Conservation (phyloP, 2,797 vertebrate species). For the Halcyon smyrnensis region DNA sequence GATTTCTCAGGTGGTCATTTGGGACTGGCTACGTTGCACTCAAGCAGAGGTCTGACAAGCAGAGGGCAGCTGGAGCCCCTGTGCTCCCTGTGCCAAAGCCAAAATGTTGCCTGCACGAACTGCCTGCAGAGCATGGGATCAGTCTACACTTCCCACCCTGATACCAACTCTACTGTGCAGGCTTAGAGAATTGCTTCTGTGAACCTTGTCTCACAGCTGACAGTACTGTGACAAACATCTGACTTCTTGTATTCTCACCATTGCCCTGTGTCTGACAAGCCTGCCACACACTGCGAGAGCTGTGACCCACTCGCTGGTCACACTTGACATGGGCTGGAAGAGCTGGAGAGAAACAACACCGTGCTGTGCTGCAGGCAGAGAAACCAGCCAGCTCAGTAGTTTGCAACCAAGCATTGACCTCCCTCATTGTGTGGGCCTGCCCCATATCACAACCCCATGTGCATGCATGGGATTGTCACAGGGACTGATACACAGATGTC, state of each 20-base stretch:
- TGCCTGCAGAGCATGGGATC: neutral
- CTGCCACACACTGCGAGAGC: neutral
- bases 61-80: neutral
- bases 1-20: neutral
- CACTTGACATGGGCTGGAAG: neutral
- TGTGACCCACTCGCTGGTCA: neutral
- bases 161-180: neutral
- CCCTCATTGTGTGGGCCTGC: neutral
- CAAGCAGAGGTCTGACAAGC: neutral
- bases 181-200: neutral
- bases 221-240: neutral
- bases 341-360: neutral
- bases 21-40: neutral
- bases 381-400: neutral
- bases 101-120: neutral
- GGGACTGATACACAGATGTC: neutral
- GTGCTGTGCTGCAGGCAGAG: neutral
- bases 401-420: neutral
- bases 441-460: fast-evolving
- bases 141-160: neutral
- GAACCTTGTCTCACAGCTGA: neutral
- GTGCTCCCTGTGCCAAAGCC: neutral
- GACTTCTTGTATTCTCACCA: neutral
- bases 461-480: neutral
- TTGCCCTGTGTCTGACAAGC: neutral